Evolutionary conservation across 2,888 invertebrate genomes (phyloP), one percentile per base, ranked within the genome.

Genomic region (Oxycera nigricornis): DNA sequence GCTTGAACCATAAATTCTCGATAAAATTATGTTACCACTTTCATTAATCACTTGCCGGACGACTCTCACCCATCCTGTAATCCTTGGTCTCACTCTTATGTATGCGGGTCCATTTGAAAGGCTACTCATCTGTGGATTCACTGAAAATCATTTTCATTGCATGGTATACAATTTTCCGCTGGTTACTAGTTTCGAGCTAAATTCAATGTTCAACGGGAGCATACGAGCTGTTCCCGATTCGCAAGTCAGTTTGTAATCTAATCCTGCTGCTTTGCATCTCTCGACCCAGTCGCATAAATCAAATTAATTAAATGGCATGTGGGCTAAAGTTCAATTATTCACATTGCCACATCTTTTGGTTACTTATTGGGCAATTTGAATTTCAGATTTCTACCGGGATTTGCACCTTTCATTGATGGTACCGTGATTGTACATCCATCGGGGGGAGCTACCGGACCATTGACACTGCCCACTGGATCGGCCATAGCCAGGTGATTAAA

Each of bases 381-480:
- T 50, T 74, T 50, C 59, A 87, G 91, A 79, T 95, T 94, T 84
- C 89, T 96, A 72, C 92, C 94, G 39, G 94, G 94, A 24, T 97
- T 96, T 83, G 97, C 96, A n/a, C 97, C 97, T 1, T 96, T 96
- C 83, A 91, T 96, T 79, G 97, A 97, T 85, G 96, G 96, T 79
- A 94, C 94, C 28, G 93, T 94, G 77, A 89, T 94, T 78, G 89
- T 91, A 70, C 89, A 89, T 81, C 90, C 91, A 73, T 86, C 86
- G 81, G 84, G 76, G 77, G 81, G 82, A 75, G 77, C 80, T 68
- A 77, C 83, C 74, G 81, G 81, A 76, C 81, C 81, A 78, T 79
- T 85, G 72, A 81, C 82, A 73, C 79, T 86, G 77, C 86, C 86
- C 31, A 74, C 82, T 75, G 86, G 85, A 67, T 85, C 86, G 77